Conservation (phyloP, 2,113 vertebrate genomes). For the Lathamus discolor region DNA sequence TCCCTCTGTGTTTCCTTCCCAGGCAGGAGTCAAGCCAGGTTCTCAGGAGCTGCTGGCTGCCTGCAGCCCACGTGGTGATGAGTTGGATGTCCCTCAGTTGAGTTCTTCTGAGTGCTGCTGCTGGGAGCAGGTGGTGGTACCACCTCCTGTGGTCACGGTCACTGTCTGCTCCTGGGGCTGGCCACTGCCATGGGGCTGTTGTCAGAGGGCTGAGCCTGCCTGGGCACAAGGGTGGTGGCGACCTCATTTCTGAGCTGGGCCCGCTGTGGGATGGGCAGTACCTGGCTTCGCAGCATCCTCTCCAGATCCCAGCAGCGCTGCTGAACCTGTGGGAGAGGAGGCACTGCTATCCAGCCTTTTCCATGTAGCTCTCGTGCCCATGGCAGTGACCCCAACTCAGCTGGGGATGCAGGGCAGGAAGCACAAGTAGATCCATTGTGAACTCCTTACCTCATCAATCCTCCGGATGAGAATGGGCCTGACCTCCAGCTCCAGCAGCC, state of each 20-base stretch:
- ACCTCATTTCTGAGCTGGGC: accelerated
- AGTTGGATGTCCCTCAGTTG: not conserved
- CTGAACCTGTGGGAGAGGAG: not conserved
- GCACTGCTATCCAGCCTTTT: not conserved
- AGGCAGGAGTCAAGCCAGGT: not conserved
- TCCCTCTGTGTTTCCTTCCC: not conserved
- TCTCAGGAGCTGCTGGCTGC: not conserved
- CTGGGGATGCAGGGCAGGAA: not conserved
- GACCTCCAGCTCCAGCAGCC: conserved; percentile 63
- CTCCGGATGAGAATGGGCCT: conserved; percentile 16
- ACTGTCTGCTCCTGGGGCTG: not conserved
- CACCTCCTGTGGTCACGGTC: accelerated
- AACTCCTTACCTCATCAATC: conserved; percentile 3
- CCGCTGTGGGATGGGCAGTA: not conserved
- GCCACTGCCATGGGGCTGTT: accelerated
- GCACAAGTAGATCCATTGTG: accelerated
- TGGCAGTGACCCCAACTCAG: not conserved
- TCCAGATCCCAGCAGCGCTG: not conserved
- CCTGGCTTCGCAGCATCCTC: not conserved
- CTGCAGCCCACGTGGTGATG: not conserved
- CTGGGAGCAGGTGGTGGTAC: not conserved
- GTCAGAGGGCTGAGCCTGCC: not conserved
- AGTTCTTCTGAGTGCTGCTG: not conserved
- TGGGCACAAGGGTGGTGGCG: not conserved
- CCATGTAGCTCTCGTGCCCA: accelerated